Base-by-base conservation (phyloP, 2,888 invertebrate genomes). In the Brachynemurus nebulosus region DNA sequence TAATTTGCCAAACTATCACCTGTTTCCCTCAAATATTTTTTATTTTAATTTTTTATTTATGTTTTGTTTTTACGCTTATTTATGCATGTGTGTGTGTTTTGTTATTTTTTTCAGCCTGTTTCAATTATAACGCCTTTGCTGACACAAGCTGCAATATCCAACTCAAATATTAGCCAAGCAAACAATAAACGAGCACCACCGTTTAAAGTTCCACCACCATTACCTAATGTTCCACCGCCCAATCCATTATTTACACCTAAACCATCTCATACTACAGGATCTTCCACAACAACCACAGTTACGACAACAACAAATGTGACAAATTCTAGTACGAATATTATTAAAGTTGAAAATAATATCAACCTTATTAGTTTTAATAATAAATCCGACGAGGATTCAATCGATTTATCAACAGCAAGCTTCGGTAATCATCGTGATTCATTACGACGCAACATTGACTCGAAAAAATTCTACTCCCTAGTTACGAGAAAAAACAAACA, bases 81-180 rank as follows among this genome's bases (percentile, higher is more conserved):
- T 49, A 44, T 42, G 42, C 42, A 42, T 42, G 44, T 17, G 25
- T 37, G 37, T 37, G 37, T 37, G 37, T 62, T 55, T 68, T 68
- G 55, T 56, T 55, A 56, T 66, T 68, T 57, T 67, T 68, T 68
- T 59, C 70, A 70, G 71, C 69, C 70, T 57, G 66, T 71, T 61
- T 71, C 70, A 61, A 65, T 70, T 61, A 71, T 72, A 74, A 78
- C 78, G 68, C 65, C 66, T 48, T 63, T 63, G 20, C 18, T 44
- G 44, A 42, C 42, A 9, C 51, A 57, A 58, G 47, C 64, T 63
- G 53, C 57, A 51, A 49, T 51, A 50, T 25, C 40, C n/a, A 30
- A 37, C 18, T 11, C 37, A 11, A 9, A 18, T 9, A 37, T 18
- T 37, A 9, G n/a, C n/a, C n/a, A n/a, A n/a, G n/a, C n/a, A n/a